These are phyloP conservation scores for Rapana venosa DNA, from an alignment of 2,888 invertebrate genomes.

Conservation along the genomic window DNA sequence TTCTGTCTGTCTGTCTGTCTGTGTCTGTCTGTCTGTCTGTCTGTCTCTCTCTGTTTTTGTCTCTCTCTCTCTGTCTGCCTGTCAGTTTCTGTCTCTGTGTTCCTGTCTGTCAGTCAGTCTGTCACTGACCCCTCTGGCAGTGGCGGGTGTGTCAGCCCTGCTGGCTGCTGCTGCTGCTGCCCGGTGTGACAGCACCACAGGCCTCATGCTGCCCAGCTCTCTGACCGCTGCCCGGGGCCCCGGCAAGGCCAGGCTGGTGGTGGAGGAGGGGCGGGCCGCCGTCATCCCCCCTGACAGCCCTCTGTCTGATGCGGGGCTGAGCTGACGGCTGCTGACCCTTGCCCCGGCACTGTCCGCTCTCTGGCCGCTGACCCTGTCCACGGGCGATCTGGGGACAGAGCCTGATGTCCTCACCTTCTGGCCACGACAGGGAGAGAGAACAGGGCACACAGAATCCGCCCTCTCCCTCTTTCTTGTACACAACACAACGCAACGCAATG, in stretches of 20 bases:
- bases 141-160: not conserved
- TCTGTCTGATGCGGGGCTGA: not conserved
- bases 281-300: too few relatives aligned
- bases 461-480: too few relatives aligned
- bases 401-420: too few relatives aligned
- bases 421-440: too few relatives aligned
- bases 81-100: too few relatives aligned
- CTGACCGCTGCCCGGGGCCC: not conserved
- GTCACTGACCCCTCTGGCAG: not conserved
- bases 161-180: not conserved
- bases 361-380: not conserved
- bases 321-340: not conserved
- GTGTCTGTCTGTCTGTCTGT: too few relatives aligned
- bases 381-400: not conserved
- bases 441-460: too few relatives aligned
- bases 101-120: too few relatives aligned
- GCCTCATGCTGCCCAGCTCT: slow-evolving; percentile 42
- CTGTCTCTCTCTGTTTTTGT: too few relatives aligned
- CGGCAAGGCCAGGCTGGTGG: not conserved
- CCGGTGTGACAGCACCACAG: not conserved
- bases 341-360: not conserved
- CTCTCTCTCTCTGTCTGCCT: too few relatives aligned
- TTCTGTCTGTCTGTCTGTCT: too few relatives aligned
- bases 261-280: not conserved
- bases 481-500: too few relatives aligned